Evolutionary conservation across 2,888 invertebrate species (phyloP), one percentile per base, ranked within the genome.

Genomic region (Drosophila buzzatii): DNA sequence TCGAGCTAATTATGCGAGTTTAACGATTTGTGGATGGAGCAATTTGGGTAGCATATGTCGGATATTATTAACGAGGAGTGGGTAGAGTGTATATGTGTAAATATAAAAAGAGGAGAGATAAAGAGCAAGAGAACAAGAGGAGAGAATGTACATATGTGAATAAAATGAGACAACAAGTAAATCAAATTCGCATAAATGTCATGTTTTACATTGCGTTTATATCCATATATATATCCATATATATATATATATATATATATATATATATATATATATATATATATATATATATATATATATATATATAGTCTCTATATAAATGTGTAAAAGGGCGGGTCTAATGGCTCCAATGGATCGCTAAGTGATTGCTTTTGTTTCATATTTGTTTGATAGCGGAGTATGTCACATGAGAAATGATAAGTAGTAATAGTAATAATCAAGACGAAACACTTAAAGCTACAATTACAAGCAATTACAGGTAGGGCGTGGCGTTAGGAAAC

Each of bases 1-100:
- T 95, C 94, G 93, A 94, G 93, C 90, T 94, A 88, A 76, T 78
- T 59, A 57, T 88, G 59, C 71, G 70, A 45, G 56, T 76, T 76
- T 51, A 39, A 44, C 59, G 27, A 37, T 66, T 60, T 58, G 42
- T 58, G 58, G 60, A 51, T 59, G 45, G 64, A 61, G 49, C 7
- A 35, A 51, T 52, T 42, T 7, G 20, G 59, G 42, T 59, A 16
- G 42, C 58, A 47, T 35, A 39, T 57, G 12, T 52, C 31, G 47
- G 59, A 57, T 52, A 64, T 57, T 18, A 60, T 41, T 39, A 64
- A 65, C 42, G 41, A 31, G 42, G 44, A 27, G 44, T 35, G 23
- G 23, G 37, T 18, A 45, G 64, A 65, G 60, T 59, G 27, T 47
- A n/a, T 51, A 31, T 51, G 27, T 58, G 37, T 39, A 39, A 16